Percentiles rank a stretch among this genome's conserved stretches.
Evolutionary conservation across 2,797 vertebrate genomes (phyloP).

Genomic region (Manis pentadactyla): DNA sequence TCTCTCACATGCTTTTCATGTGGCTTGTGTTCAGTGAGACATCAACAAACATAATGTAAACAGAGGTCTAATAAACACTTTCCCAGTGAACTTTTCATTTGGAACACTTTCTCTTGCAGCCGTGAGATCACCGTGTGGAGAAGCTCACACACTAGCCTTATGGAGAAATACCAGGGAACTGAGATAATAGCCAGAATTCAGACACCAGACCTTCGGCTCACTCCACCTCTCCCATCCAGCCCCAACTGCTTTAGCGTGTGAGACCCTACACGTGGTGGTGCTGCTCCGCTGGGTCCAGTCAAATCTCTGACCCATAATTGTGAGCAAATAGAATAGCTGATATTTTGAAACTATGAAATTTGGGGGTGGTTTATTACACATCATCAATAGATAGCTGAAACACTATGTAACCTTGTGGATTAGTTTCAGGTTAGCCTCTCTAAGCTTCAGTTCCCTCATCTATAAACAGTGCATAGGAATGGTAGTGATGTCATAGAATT

Average conservation of each 20-base stretch:
- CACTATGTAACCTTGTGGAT: not conserved
- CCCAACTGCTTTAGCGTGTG: not conserved
- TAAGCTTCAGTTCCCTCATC: not conserved
- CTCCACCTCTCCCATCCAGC: not conserved
- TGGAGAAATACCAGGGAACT: not conserved
- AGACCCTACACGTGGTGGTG: rapidly evolving
- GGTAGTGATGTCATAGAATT: not conserved
- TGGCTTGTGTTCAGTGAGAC: not conserved
- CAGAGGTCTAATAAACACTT: not conserved
- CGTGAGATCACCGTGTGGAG: not conserved
- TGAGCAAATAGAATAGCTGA: not conserved
- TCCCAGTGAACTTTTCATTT: not conserved
- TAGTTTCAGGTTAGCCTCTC: not conserved
- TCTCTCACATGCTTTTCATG: not conserved
- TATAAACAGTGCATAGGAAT: not conserved
- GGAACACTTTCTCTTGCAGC: not conserved
- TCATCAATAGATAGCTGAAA: not conserved
- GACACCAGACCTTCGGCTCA: not conserved
- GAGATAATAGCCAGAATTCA: not conserved
- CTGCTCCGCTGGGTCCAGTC: not conserved
- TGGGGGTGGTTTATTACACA: not conserved
- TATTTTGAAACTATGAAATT: conserved; percentile 6
- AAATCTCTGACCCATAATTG: not conserved
- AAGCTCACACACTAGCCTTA: not conserved
- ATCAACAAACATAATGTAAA: not conserved